Percentiles rank a stretch among this genome's conserved stretches.
Evolutionary conservation across 2,797 vertebrate species (phyloP).

Genomic region (Apogon hyalosoma): DNA sequence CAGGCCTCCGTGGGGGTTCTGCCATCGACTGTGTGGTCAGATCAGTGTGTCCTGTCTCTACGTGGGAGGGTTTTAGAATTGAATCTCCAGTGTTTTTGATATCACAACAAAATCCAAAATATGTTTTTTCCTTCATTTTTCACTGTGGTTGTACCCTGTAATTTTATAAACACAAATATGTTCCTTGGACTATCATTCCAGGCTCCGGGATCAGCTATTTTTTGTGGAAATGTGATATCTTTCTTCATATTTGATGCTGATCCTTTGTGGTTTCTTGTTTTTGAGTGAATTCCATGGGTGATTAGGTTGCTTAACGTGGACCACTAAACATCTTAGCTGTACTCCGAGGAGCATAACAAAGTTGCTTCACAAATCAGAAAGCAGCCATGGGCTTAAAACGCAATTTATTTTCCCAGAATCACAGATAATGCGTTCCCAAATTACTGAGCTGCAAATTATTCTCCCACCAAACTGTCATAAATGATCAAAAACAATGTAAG

Average conservation of each 20-base stretch:
- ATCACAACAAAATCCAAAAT: constrained; percentile 36
- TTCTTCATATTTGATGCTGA: constrained; percentile 42
- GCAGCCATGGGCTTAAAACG: constrained; percentile 43
- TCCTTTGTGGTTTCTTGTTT: constrained; percentile 63
- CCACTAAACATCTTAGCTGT: constrained; percentile 59
- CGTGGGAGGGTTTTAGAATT: constrained; percentile 11
- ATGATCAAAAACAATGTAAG: constrained; percentile 46
- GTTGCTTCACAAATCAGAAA: constrained; percentile 57
- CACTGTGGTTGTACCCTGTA: constrained; percentile 42
- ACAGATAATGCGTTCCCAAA: constrained; percentile 47
- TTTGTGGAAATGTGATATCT: constrained; percentile 51
- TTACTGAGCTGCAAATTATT: constrained; percentile 55
- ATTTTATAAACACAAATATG: constrained; percentile 62
- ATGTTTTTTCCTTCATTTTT: constrained; percentile 32
- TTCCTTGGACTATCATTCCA: constrained; percentile 31
- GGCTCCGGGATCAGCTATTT: constrained; percentile 29
- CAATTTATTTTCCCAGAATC: constrained; percentile 55
- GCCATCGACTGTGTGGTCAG: constrained; percentile 27
- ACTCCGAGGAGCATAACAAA: constrained; percentile 52
- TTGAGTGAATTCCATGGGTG: constrained; percentile 61
- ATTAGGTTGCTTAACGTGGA: constrained; percentile 57
- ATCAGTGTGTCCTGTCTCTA: constrained; percentile 25
- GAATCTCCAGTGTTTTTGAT: constrained; percentile 23
- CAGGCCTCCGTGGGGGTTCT: constrained; percentile 38
- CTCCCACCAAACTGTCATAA: constrained; percentile 56